Evolutionary conservation across 2,113 vertebrate genomes (phyloP).

Genomic region (Leptosomus discolor): DNA sequence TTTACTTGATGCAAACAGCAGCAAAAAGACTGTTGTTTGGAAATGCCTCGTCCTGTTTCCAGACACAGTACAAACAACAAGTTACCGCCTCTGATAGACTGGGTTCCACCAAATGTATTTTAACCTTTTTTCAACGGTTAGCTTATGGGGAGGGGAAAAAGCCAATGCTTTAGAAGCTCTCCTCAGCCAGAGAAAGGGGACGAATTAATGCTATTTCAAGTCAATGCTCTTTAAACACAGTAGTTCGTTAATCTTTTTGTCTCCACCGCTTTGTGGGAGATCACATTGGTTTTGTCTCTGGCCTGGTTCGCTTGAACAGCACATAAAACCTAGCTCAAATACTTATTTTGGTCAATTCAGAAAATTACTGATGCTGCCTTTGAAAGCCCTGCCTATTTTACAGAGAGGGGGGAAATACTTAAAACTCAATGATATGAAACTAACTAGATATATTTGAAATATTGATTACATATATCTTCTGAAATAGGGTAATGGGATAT

Average conservation of each 20-base stretch:
- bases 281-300: neutral
- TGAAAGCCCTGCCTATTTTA: neutral
- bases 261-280: neutral
- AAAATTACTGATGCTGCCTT: conserved; percentile 11
- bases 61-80: conserved; percentile 21
- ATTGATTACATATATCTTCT: conserved; percentile 53
- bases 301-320: neutral
- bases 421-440: conserved; percentile 20
- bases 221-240: neutral
- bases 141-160: neutral
- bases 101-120: neutral
- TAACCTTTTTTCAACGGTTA: neutral
- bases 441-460: conserved; percentile 41
- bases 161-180: neutral
- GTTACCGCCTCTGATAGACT: neutral
- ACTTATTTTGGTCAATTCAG: neutral
- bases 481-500: neutral
- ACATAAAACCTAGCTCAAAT: neutral
- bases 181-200: neutral
- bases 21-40: conserved; percentile 33
- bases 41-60: conserved; percentile 36
- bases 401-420: neutral
- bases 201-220: neutral
- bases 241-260: neutral
- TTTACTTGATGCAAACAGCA: conserved; percentile 25